Conservation (phyloP, 2,888 invertebrate genomes). For the Chorisops tibialis region DNA sequence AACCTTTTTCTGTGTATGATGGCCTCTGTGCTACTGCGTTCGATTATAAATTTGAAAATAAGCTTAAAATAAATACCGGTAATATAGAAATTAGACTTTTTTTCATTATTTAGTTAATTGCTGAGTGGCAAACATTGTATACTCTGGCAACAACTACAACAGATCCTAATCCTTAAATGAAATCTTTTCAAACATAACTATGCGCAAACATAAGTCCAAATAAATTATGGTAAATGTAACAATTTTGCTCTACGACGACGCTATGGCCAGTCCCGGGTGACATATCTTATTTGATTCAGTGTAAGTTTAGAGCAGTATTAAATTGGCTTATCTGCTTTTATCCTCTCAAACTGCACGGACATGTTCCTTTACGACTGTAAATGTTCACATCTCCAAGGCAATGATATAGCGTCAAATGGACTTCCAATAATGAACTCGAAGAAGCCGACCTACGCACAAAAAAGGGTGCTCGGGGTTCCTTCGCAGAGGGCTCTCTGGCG, state of each 20-base stretch:
- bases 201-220: neutral
- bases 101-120: no score
- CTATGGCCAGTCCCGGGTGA: neutral
- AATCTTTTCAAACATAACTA: no score
- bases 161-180: no score
- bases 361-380: neutral
- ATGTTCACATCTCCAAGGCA: neutral
- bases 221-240: neutral
- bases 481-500: neutral
- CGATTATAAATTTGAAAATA: no score
- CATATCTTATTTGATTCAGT: slow-evolving; percentile 5
- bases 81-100: no score
- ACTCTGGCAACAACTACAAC: no score
- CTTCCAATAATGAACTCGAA: neutral
- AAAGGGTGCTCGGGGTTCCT: neutral
- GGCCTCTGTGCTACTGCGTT: no score
- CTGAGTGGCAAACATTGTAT: no score
- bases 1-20: no score
- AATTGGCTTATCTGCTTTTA: slow-evolving; percentile 20
- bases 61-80: no score
- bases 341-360: neutral
- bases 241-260: neutral
- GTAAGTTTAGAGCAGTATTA: neutral
- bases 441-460: neutral
- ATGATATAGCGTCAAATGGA: neutral